A percentile compares a stretch with the other conserved stretches of the same genome.
Evolutionary conservation across 2,113 vertebrate species (phyloP).

Genomic region (Uropsilus gracilis): DNA sequence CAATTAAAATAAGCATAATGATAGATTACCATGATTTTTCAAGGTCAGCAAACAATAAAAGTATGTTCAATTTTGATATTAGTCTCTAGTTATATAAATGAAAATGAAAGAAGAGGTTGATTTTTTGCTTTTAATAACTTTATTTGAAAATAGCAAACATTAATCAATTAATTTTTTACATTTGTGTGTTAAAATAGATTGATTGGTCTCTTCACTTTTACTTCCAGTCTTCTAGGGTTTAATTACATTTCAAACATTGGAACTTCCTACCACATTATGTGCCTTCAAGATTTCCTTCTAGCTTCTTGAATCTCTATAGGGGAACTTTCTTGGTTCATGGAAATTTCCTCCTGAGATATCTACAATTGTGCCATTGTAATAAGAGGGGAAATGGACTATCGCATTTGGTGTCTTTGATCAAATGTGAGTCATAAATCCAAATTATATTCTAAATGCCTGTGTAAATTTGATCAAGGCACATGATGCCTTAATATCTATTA

Average conservation of each 20-base stretch:
- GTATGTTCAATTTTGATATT: not conserved
- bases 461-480: not conserved
- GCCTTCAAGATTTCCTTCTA: not conserved
- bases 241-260: not conserved
- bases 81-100: not conserved
- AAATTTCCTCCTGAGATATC: not conserved
- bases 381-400: not conserved
- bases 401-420: not conserved
- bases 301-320: not conserved
- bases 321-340: not conserved
- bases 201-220: not conserved
- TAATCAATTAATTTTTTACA: not conserved
- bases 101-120: not conserved
- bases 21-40: slow-evolving; percentile 34
- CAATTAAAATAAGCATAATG: not conserved
- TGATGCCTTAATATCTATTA: not conserved
- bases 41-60: not conserved
- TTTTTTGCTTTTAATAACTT: slow-evolving; percentile 11
- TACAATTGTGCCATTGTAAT: not conserved
- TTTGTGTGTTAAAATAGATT: not conserved
- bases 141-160: not conserved
- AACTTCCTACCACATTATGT: not conserved
- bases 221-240: not conserved
- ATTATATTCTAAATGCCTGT: not conserved
- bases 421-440: not conserved